phyloP scores from a whole-genome alignment of 2,888 invertebrate species.

The Lampropteryx suffumata region DNA sequence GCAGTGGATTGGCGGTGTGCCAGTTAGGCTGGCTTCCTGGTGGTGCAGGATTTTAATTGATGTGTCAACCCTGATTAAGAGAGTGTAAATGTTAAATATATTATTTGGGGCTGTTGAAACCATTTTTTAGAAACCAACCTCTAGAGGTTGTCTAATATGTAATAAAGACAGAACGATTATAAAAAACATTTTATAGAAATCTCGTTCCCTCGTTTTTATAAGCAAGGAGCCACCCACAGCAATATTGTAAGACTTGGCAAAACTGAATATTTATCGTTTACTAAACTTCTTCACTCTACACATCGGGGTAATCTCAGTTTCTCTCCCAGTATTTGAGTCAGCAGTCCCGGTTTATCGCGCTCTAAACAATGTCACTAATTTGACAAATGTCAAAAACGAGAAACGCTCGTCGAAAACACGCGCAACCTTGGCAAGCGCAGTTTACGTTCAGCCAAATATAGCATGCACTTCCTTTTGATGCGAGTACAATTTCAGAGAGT shows the following conservation, averaged over 20 bases:
- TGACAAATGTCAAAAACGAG: constrained; percentile 53
- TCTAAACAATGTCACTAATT: constrained; percentile 41
- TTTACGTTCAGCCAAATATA: constrained; percentile 36
- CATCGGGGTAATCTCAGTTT: constrained; percentile 1
- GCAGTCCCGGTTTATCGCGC: constrained; percentile 13
- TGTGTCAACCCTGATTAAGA: constrained; percentile 11
- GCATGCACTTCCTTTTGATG: constrained; percentile 37
- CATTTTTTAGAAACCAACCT: too few relatives aligned
- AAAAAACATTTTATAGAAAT: too few relatives aligned
- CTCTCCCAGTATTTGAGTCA: constrained; percentile 16
- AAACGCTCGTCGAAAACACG: constrained; percentile 32
- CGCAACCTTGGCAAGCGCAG: constrained; percentile 54
- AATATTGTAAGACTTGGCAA: constrained; percentile 6
- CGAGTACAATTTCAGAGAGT: constrained; percentile 4
- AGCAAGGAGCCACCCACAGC: too few relatives aligned
- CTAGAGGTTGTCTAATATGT: too few relatives aligned
- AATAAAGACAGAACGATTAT: too few relatives aligned
- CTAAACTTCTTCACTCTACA: constrained; percentile 4
- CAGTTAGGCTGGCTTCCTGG: constrained; percentile 34
- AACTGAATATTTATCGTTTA: neutral
- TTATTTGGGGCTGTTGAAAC: too few relatives aligned
- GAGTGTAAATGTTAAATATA: neutral
- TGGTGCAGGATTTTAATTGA: constrained; percentile 25
- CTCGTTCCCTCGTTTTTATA: too few relatives aligned
- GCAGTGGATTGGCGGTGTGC: constrained; percentile 40